Evolutionary conservation across 2,797 vertebrate genomes (phyloP).

Genomic region (Mormyrus proboscirostris): DNA sequence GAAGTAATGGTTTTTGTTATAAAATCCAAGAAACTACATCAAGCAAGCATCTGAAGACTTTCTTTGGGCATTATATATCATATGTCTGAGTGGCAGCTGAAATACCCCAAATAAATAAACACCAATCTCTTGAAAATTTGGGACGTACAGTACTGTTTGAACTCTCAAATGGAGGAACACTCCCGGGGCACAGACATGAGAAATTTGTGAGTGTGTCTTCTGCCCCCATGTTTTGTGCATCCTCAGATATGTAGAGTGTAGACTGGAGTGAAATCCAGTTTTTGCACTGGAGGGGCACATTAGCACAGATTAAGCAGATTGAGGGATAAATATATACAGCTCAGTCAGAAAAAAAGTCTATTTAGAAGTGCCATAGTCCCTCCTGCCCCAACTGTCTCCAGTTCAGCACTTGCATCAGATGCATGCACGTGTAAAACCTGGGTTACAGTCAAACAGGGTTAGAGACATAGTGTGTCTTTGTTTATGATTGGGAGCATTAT

Average conservation of each 20-base stretch:
- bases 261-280: neutral
- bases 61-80: too few species aligned
- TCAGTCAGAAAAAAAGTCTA: neutral
- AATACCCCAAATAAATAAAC: too few species aligned
- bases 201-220: neutral
- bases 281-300: neutral
- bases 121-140: too few species aligned
- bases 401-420: neutral
- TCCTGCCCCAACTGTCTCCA: neutral
- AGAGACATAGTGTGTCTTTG: neutral
- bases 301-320: neutral
- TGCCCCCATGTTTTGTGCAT: neutral
- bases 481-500: neutral
- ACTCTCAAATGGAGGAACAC: neutral
- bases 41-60: too few species aligned
- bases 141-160: too few species aligned
- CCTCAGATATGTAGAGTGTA: neutral
- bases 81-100: too few species aligned
- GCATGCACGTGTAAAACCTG: neutral
- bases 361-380: neutral
- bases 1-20: too few species aligned
- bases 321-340: neutral
- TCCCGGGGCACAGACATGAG: neutral
- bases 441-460: neutral
- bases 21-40: too few species aligned